Percentiles rank a stretch among this genome's conserved stretches.
Evolutionary conservation across 2,797 vertebrate species (phyloP).

Genomic region (Myotis vivesi): DNA sequence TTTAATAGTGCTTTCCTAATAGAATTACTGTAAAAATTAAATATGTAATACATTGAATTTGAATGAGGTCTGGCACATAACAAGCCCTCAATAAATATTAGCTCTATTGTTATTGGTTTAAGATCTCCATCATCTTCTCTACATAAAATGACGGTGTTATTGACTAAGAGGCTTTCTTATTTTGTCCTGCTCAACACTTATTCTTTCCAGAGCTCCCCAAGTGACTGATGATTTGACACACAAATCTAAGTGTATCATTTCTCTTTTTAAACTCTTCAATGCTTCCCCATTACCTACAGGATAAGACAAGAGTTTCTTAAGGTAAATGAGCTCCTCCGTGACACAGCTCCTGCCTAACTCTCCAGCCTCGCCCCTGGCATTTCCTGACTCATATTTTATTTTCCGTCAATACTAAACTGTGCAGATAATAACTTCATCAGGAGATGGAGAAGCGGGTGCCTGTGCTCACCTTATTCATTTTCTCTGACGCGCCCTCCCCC

Average conservation of each 20-base stretch:
- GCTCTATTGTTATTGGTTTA: background rate
- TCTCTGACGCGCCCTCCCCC: background rate
- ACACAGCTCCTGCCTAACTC: background rate
- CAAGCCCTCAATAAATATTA: background rate
- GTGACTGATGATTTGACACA: background rate
- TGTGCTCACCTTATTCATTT: background rate
- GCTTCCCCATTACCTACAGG: background rate
- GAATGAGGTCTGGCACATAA: background rate
- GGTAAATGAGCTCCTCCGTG: background rate
- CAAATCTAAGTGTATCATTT: background rate
- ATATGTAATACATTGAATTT: background rate
- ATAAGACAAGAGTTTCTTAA: background rate
- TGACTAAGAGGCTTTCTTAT: conserved; percentile 3
- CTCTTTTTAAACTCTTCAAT: background rate
- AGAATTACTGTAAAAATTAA: conserved; percentile 12
- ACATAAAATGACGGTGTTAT: background rate
- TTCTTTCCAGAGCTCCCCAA: background rate
- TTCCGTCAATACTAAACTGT: background rate
- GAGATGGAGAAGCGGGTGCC: too few relatives aligned
- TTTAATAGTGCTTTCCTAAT: background rate
- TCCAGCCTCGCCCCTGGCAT: background rate
- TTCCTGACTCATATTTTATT: background rate
- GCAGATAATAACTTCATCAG: background rate
- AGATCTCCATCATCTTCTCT: background rate
- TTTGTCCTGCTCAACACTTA: background rate